These are phyloP conservation scores for Potorous gilbertii DNA, from an alignment of 2,797 vertebrate genomes.

Conservation along the genomic window DNA sequence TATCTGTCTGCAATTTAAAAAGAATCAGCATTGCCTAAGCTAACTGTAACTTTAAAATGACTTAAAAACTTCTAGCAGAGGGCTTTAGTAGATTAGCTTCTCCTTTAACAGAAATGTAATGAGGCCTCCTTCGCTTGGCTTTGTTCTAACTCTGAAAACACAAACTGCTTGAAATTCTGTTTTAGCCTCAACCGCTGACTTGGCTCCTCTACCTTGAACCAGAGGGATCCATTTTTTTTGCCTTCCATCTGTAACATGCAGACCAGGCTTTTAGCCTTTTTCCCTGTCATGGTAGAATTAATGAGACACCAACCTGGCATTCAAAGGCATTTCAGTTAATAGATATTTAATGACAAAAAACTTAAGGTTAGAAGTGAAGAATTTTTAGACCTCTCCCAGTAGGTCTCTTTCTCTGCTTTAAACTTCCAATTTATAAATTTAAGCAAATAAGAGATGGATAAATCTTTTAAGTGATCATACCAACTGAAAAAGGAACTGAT, in stretches of 20 bases:
- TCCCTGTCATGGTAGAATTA: constrained; percentile 36
- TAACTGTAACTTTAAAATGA: constrained; percentile 22
- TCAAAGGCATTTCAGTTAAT: constrained; percentile 51
- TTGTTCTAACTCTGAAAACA: constrained; percentile 61
- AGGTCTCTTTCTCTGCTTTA: constrained; percentile 51
- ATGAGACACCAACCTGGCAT: constrained; percentile 46
- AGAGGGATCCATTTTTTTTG: constrained; percentile 59
- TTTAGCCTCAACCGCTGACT: constrained; percentile 57
- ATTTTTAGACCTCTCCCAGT: constrained; percentile 48
- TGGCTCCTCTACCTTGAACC: constrained; percentile 37
- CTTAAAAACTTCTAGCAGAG: constrained; percentile 34
- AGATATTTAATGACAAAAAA: constrained; percentile 59
- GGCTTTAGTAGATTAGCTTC: constrained; percentile 8
- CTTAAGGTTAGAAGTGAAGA: constrained; percentile 51
- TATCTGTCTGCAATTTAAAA: constrained; percentile 30
- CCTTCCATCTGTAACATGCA: constrained; percentile 48
- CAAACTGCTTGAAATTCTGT: constrained; percentile 60
- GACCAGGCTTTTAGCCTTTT: constrained; percentile 54
- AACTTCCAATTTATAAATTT: constrained; percentile 66
- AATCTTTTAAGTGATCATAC: constrained; percentile 64
- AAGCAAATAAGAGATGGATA: constrained; percentile 66
- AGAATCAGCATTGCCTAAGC: constrained; percentile 32
- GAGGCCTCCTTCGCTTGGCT: constrained; percentile 17
- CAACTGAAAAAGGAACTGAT: constrained; percentile 62
- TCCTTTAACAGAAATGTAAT: constrained; percentile 51